These are phyloP conservation scores for Cydia pomonella DNA, from an alignment of 1,140 invertebrate species.

Conservation along the genomic window DNA sequence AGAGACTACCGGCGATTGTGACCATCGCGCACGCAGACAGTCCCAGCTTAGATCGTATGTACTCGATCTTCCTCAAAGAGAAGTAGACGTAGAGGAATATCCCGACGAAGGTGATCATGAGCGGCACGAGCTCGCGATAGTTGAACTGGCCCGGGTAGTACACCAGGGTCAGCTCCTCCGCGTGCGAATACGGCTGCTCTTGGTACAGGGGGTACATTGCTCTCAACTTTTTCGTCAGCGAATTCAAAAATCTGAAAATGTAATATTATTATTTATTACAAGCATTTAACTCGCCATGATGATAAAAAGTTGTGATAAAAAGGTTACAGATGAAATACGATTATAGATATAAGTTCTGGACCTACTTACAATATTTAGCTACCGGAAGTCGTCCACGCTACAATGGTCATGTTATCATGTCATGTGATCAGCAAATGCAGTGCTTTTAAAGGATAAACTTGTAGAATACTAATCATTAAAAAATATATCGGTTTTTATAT, in stretches of 20 bases:
- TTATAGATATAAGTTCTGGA: too few relatives aligned
- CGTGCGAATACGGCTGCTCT: slow-evolving; percentile 59
- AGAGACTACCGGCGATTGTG: slow-evolving; percentile 93
- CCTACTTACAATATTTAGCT: too few relatives aligned
- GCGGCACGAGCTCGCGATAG: slow-evolving; percentile 91
- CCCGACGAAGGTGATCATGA: slow-evolving; percentile 91
- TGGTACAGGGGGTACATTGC: slow-evolving; percentile 87
- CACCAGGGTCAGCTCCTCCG: slow-evolving; percentile 85
- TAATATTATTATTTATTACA: slow-evolving; percentile 38
- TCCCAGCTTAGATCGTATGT: slow-evolving; percentile 95
- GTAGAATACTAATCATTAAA: too few relatives aligned
- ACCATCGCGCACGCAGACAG: slow-evolving; percentile 94
- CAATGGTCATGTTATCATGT: too few relatives aligned
- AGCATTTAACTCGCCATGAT: slow-evolving; percentile 27
- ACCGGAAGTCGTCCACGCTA: too few relatives aligned
- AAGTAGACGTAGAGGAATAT: slow-evolving; percentile 97
- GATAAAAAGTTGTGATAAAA: background rate
- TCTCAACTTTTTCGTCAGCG: slow-evolving; percentile 86
- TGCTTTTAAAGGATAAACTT: too few relatives aligned
- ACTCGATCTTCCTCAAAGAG: slow-evolving; percentile 96
- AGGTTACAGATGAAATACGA: too few relatives aligned
- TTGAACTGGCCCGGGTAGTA: slow-evolving; percentile 94
- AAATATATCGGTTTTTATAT: too few relatives aligned
- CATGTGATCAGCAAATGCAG: too few relatives aligned
- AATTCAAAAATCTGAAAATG: slow-evolving; percentile 87